These are phyloP conservation scores for Maconellicoccus hirsutus DNA, from an alignment of 1,140 invertebrate genomes.

Conservation along the genomic window DNA sequence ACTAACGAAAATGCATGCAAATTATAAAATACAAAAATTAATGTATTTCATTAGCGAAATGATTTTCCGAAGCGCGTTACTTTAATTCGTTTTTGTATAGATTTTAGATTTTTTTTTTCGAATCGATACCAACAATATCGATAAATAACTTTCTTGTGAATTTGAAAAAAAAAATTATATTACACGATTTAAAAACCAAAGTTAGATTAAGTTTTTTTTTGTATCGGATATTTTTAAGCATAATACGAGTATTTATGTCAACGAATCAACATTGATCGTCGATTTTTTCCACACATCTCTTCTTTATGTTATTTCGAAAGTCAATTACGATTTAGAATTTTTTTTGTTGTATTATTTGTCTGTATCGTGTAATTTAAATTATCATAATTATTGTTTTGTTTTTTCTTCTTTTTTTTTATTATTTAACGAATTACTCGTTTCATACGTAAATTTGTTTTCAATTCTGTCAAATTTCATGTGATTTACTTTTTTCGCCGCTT, in stretches of 20 bases:
- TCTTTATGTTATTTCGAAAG: not conserved
- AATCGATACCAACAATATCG: not conserved
- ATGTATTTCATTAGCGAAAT: too few relatives aligned
- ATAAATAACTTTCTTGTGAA: not conserved
- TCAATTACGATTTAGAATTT: conserved; percentile 1
- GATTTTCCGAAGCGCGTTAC: not conserved
- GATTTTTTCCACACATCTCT: not conserved
- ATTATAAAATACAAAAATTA: too few relatives aligned
- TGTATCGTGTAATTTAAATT: too few relatives aligned
- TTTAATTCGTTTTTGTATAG: not conserved
- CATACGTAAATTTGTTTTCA: too few relatives aligned
- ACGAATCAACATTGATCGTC: too few relatives aligned
- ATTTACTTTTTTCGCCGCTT: too few relatives aligned
- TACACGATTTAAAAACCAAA: not conserved
- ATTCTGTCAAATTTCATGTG: too few relatives aligned
- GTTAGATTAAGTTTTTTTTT: not conserved
- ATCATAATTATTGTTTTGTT: too few relatives aligned
- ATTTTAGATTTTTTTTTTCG: not conserved
- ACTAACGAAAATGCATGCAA: too few relatives aligned
- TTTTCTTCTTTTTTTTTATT: too few relatives aligned
- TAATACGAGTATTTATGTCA: not conserved
- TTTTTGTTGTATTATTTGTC: not conserved
- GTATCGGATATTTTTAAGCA: not conserved
- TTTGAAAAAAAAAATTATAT: not conserved
- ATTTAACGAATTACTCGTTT: too few relatives aligned